These are phyloP conservation scores for Bombus ignitus DNA, from an alignment of 1,140 invertebrate genomes.

Conservation along the genomic window DNA sequence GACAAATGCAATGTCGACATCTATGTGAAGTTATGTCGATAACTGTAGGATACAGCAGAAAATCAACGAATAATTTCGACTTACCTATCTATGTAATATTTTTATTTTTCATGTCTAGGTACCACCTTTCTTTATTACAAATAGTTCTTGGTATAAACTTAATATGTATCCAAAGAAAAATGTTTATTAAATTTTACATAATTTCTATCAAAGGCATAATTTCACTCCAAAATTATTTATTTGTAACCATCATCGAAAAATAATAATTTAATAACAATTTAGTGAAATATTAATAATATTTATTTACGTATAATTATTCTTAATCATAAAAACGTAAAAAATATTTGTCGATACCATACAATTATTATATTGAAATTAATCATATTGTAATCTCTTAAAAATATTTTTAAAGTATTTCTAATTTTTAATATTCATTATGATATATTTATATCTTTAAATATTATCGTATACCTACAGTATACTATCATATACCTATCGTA, in stretches of 20 bases:
- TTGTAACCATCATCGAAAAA: neutral
- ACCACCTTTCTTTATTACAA: neutral
- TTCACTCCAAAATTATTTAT: neutral
- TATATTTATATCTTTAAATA: neutral
- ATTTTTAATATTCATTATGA: neutral
- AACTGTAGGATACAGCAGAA: too few relatives aligned
- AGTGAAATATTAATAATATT: neutral
- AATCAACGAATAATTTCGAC: neutral
- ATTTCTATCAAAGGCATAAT: neutral
- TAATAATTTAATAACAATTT: neutral
- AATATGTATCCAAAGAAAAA: too few relatives aligned
- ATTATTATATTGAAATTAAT: neutral
- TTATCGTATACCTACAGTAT: too few relatives aligned
- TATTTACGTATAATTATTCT: neutral
- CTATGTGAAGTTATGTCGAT: neutral
- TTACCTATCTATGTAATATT: neutral
- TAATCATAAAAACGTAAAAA: neutral
- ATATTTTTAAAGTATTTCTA: neutral
- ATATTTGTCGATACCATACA: neutral
- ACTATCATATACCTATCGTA: too few relatives aligned
- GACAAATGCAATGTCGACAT: neutral
- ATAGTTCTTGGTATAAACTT: neutral
- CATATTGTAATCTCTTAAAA: neutral
- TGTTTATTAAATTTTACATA: neutral
- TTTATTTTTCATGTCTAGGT: too few relatives aligned